Base-by-base conservation (phyloP, 2,113 vertebrate species). In the Pantherophis guttatus region DNA sequence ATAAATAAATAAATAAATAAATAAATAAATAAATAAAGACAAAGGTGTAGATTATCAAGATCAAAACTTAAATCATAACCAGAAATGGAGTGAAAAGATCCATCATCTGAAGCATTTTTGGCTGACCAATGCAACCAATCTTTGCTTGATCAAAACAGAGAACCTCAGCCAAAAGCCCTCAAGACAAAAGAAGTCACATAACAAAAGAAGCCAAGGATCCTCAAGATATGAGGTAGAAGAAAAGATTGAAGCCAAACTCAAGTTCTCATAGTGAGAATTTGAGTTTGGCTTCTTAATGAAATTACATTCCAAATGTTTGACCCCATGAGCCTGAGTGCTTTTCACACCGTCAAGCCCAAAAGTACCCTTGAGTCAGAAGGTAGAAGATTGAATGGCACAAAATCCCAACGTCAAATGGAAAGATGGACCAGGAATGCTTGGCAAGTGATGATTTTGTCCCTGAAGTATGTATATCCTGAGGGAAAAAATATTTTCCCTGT, bases 301-400 rank as follows among this genome's bases (percentile, higher is more conserved):
- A 98, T 99, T 91, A 98, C 98, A 0, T 96, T 96, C 94, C 98
- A 98, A 89, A 98, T 99, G 54, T 96, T 99, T 86, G 98, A 98
- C 96, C 98, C 98, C 0, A 95, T 95, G 24, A 97, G 96, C 62
- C 94, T 98, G 87, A 96, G 97, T 87, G 97, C 98, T 86, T 97
- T 98, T 95, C 90, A 97, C 59, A 96, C 94, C 0, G 90, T 94
- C 75, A 97, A 96, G 94, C 92, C 94, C 95, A 96, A 97, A 94
- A 95, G 95, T 94, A 94, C 93, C 53, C 87, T 95, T 90, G 94
- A 93, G 33, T 87, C 95, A 8, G 86, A 93, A 59, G 96, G 91
- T 39, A 95, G 86, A 95, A 97, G 97, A 91, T 95, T 95, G 0
- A 97, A 97, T 62, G 90, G 58, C 95, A 87, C 93, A 94, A 96